Evolutionary conservation across 2,797 vertebrate genomes (phyloP), one percentile per base, ranked within the genome.

Genomic region (Smutsia gigantea): DNA sequence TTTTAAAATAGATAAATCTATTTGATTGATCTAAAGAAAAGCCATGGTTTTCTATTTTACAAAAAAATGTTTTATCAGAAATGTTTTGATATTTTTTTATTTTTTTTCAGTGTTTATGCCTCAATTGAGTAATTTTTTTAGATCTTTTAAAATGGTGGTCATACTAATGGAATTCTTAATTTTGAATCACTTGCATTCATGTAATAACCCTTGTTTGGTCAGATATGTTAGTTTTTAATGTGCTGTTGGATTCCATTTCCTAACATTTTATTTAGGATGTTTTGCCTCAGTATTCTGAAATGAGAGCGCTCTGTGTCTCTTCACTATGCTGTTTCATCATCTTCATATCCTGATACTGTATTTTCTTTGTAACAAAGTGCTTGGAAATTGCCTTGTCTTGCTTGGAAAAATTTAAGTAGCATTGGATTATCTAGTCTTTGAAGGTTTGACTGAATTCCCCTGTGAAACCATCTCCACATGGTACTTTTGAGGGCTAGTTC

Each of bases 21-120:
- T 84, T 69, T 87, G 79, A 77, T 81, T 64, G 81, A 71, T 42
- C 88, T 90, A 57, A 94, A 90, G 13, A 88, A 87, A 90, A 79
- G 75, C 11, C 10, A 4, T 25, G 12, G 1, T 75, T 79, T 93
- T 88, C 59, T 77, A 31, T 51, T 96, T 92, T 86, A 72, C 7
- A 68, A 57, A 57, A 7, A 57, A 51, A 7, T 90, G 34, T 77
- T 92, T 92, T 17, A 83, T 77, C 57, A 95, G 51, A 90, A 77
- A 49, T 49, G 25, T 66, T 95, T 93, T 94, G 39, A 94, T 68
- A 89, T 78, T 82, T 77, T 11, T 77, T 75, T 9, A 66, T 49
- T 4, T 34, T 72, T 71, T 89, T 94, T 96, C 10, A 61, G 13
- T 72, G 27, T 82, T 39, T 81, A 71, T 31, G 19, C 42, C 31